These are phyloP conservation scores for Polymixis lichenea DNA, from an alignment of 2,888 invertebrate species.

Conservation along the genomic window DNA sequence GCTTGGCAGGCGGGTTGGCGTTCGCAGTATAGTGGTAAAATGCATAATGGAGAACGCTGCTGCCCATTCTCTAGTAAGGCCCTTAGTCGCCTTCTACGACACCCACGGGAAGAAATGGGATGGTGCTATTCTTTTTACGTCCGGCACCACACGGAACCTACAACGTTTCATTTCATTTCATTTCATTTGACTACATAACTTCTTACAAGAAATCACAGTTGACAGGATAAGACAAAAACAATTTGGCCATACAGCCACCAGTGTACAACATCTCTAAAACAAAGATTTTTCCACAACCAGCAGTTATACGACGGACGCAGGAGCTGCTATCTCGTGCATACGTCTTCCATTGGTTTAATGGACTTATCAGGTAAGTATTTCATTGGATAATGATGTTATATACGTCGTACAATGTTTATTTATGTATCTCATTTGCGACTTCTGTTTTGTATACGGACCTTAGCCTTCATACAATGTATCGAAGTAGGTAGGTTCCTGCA, in stretches of 20 bases:
- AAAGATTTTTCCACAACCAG: constrained; percentile 64
- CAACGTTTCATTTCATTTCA: too few species aligned
- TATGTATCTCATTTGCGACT: constrained; percentile 60
- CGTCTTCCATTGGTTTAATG: constrained; percentile 74
- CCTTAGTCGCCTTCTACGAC: too few species aligned
- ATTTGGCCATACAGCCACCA: constrained; percentile 3
- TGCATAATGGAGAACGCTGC: too few species aligned
- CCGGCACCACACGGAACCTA: too few species aligned
- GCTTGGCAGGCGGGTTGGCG: too few species aligned
- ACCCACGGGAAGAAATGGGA: too few species aligned
- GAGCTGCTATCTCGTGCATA: constrained; percentile 65
- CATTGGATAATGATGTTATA: constrained; percentile 69
- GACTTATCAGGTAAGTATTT: constrained; percentile 70
- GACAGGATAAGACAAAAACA: not conserved
- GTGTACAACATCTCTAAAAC: constrained; percentile 65
- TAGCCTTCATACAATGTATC: not conserved
- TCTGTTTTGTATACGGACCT: constrained; percentile 58
- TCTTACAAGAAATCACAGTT: not conserved
- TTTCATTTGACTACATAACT: too few species aligned
- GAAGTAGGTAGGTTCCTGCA: not conserved
- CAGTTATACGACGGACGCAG: constrained; percentile 64
- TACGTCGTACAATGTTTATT: constrained; percentile 56
- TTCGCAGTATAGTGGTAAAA: too few species aligned
- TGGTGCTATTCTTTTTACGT: too few species aligned
- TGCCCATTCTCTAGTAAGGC: too few species aligned